Percentiles rank a stretch among this genome's conserved stretches.
Evolutionary conservation across 2,797 vertebrate species (phyloP).

Genomic region (Coregonus sp.): DNA sequence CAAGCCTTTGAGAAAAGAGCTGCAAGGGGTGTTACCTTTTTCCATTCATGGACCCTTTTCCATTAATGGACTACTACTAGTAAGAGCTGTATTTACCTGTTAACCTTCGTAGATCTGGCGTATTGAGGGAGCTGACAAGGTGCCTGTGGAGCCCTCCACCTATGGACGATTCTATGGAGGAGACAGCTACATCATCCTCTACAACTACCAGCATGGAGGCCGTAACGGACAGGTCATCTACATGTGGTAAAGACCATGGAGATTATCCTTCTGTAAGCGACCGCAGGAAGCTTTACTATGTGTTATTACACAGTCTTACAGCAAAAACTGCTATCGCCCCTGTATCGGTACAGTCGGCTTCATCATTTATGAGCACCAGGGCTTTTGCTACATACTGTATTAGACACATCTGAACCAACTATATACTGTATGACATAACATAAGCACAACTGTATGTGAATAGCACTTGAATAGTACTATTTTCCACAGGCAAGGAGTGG

Average conservation of each 20-base stretch:
- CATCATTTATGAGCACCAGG: not conserved
- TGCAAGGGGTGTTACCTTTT: not conserved
- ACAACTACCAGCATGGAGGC: constrained; percentile 53
- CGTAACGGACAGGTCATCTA: constrained; percentile 65
- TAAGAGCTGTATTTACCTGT: not conserved
- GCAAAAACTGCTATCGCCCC: not conserved
- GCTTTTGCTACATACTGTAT: not conserved
- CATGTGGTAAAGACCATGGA: constrained; percentile 56
- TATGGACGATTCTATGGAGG: constrained; percentile 74
- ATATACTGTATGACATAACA: not conserved
- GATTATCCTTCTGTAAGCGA: constrained; percentile 33
- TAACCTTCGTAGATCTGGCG: constrained; percentile 65
- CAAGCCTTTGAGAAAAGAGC: not conserved
- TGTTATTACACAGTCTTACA: not conserved
- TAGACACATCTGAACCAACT: not conserved
- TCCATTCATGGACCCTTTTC: no score
- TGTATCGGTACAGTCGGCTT: not conserved
- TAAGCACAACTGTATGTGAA: not conserved
- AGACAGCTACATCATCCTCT: constrained; percentile 73
- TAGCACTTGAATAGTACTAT: not conserved
- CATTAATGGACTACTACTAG: not conserved
- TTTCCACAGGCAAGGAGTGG: constrained; percentile 68
- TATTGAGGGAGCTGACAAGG: constrained; percentile 64
- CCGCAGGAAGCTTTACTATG: not conserved
- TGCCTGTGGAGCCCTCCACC: constrained; percentile 40